Base-by-base conservation (phyloP, 2,888 invertebrate species). In the Hetaerina titia region DNA sequence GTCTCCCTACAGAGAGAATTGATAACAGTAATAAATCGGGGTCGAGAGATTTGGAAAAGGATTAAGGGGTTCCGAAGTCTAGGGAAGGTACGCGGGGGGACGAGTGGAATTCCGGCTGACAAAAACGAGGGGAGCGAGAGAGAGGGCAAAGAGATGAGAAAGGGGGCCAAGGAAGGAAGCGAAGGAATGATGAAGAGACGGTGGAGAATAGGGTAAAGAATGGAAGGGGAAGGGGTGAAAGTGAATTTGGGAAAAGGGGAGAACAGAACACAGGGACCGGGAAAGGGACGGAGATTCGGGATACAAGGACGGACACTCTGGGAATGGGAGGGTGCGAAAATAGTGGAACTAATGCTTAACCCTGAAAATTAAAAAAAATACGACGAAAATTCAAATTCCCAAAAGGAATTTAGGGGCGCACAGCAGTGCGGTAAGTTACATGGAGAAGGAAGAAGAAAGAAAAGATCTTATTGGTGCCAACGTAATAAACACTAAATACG, bases 41-140 rank as follows among this genome's bases (percentile, higher is more conserved):
- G 92, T 92, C 92, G 56, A 74, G 92, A 92, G 92, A 92, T 92
- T 92, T 92, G 92, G 92, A 92, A 92, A 92, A 69, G 92, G 92
- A 92, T 92, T 92, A 92, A 92, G 92, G 92, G 69, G 92, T 69
- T n/a, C 57, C 92, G 92, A 69, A 56, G 69, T 13, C 56, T 74
- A 69, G 69, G 64, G 69, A 92, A 74, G 92, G 92, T 22, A 69
- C 63, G 92, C 60, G 60, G 60, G 81, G 56, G 64, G 69, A 22
- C n/a, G 22, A 69, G 60, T 17, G 87, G 87, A 95, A 74, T 57
- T 74, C 81, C 88, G 94, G 94, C n/a, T 81, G 89, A 94, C 94
- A 94, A 94, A 90, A 94, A 95, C 94, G 31, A 87, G 57, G 92
- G 25, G 81, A 45, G 69, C 25, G 58, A 60, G 95, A 31, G 94